Evolutionary conservation across 2,797 vertebrate genomes (phyloP), one percentile per base, ranked within the genome.

Genomic region (Ara ararauna): DNA sequence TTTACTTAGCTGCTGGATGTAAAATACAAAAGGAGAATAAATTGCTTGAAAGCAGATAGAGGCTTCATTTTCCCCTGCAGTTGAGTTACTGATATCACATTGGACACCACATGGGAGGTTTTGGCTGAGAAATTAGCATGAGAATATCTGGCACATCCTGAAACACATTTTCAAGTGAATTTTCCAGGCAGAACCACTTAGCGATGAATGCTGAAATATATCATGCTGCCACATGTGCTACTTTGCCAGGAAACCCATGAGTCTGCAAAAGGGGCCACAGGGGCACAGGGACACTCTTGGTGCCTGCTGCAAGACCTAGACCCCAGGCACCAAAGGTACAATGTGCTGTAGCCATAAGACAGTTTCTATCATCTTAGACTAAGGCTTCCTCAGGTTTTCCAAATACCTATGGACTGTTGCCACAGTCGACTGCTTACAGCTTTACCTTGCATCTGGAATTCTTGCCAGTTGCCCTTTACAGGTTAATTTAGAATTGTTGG

Each of bases 141-240:
- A 96, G 84, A 93, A 92, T 96, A 97, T 80, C 91, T 95, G 84
- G 81, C 85, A 95, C 80, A 94, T 95, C 93, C 93, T 93, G 92
- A 93, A 92, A 97, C 83, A 34, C 80, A 85, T 96, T 95, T 96
- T 95, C 78, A 76, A 95, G 94, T 94, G 78, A 94, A 34, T 97
- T 97, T 97, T 96, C 80, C 91, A 97, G 83, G 78, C 79, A 94
- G 96, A 97, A 67, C 79, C 60, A 53, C 95, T 97, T 95, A 97
- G 92, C 85, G 95, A n/a, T 72, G 87, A 96, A 94, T 54, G 73
- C 51, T 89, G 89, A 95, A 97, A 94, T 93, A 76, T 42, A 91
- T 89, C 56, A 47, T 12, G 7, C 80, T 90, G 93, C 75, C 24
- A 94, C 80, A 62, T 27, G 54, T 21, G n/a, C 45, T 77, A 3